These are phyloP conservation scores for Hippopotamyrus pictus DNA, from an alignment of 2,797 vertebrate genomes.

Conservation along the genomic window DNA sequence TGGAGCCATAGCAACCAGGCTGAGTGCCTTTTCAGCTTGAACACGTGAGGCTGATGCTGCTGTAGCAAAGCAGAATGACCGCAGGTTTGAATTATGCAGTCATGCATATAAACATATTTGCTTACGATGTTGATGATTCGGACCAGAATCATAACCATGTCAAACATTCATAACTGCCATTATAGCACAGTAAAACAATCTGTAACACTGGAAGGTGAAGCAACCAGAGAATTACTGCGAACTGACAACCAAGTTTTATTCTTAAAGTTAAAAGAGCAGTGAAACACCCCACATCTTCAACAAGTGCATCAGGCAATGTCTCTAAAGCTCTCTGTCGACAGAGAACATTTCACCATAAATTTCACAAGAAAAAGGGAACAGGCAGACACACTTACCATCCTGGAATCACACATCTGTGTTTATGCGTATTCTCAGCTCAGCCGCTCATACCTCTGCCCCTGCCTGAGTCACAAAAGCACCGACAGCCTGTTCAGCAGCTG, in stretches of 20 bases:
- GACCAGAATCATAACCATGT: neutral
- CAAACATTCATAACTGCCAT: neutral
- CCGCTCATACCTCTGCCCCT: conserved; percentile 30
- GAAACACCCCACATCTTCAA: conserved; percentile 4
- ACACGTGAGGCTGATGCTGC: neutral
- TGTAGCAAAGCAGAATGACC: neutral
- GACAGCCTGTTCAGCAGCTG: conserved; percentile 40
- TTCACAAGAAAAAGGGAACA: neutral
- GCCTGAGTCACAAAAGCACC: conserved; percentile 35
- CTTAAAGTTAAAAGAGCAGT: neutral
- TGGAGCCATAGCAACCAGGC: conserved; percentile 65
- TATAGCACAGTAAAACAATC: neutral
- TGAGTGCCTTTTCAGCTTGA: conserved; percentile 45
- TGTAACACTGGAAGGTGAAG: neutral
- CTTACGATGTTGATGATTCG: neutral
- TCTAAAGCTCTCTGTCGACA: neutral
- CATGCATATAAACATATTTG: neutral
- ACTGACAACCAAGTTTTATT: neutral
- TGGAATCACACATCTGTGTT: conserved; percentile 16
- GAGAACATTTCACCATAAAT: neutral
- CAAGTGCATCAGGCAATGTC: conserved; percentile 20
- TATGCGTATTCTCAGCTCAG: conserved; percentile 31
- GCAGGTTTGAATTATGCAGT: neutral
- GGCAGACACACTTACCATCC: conserved; percentile 55
- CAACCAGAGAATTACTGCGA: neutral